Evolutionary conservation across 2,113 vertebrate species (phyloP), one percentile per base, ranked within the genome.

Genomic region (Myxocyprinus asiaticus): DNA sequence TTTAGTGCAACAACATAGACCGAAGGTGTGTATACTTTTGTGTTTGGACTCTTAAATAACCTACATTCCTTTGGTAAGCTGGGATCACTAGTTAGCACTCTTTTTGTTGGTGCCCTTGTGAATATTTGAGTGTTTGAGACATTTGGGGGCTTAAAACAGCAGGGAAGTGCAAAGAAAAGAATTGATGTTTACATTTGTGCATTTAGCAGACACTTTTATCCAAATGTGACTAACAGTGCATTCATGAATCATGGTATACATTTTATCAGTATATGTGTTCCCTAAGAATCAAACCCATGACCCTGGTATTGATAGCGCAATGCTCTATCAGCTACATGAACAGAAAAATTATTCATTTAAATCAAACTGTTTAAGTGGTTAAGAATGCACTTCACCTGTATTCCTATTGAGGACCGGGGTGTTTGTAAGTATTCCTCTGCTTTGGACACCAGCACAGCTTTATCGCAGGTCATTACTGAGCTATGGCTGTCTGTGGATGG

Each of bases 381-480:
- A 33, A 33, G 22, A 33, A 33, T 4, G 53, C 3, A 65, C 51
- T 50, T 85, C 88, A 99, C 98, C 97, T 99, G 98, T 88, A 99
- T 96, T 64, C 98, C 97, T 86, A 99, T 96, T 59, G 98, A 99
- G 42, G 97, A 94, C 2, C 94, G 93, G 0, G 94, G 95, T 4
- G 94, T 96, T 89, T 95, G 95, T 9, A 97, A 90, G 65, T 98
- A 96, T 85, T 96, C 96, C 88, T 98, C 96, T 0, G 96, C 94
- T 78, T 94, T 96, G 68, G 94, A 93, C 51, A 91, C 94, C 6
- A 98, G 91, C 45, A 96, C 83, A 81, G 95, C 94, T 92, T 97
- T 97, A 90, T 99, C 97, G 0, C 95, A 94, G 79, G 95, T 95
- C 42, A 95, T 90, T 14, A 91, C 90, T 0, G 94, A 91, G 78